phyloP scores from a whole-genome alignment of 2,888 invertebrate species.

The Drosophila hamatofila region DNA sequence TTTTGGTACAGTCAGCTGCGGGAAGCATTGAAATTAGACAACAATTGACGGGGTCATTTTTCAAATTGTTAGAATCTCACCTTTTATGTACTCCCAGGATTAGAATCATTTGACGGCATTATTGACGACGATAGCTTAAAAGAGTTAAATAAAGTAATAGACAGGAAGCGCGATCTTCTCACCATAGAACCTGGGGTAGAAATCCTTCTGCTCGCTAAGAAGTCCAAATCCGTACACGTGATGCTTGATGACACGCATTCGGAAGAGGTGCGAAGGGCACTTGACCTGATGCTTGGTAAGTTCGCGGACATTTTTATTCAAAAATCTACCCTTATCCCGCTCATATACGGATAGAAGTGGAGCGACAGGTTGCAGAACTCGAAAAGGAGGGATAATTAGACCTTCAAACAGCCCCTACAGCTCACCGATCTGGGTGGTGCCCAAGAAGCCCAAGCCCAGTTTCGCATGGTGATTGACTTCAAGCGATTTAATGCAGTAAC shows the following conservation, averaged over 20 bases:
- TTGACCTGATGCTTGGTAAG: too few species aligned
- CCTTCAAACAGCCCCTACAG: slow-evolving; percentile 1
- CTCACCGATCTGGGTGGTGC: not conserved
- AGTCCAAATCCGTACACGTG: not conserved
- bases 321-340: not conserved
- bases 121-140: not conserved
- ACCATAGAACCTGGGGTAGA: not conserved
- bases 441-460: not conserved
- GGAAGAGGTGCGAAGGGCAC: not conserved
- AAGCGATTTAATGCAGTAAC: not conserved
- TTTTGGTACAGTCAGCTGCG: not conserved
- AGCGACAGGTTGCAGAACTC: not conserved
- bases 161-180: not conserved
- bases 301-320: not conserved
- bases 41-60: too few species aligned
- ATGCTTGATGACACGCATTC: not conserved
- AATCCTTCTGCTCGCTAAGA: not conserved
- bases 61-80: too few species aligned
- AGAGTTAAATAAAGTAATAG: not conserved
- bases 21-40: too few species aligned
- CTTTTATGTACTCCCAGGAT: not conserved
- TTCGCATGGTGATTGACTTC: not conserved
- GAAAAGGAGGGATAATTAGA: not conserved
- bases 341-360: not conserved
- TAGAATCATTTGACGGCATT: not conserved